Conservation (phyloP, 2,113 vertebrate species). For the Lagopus leucura region DNA sequence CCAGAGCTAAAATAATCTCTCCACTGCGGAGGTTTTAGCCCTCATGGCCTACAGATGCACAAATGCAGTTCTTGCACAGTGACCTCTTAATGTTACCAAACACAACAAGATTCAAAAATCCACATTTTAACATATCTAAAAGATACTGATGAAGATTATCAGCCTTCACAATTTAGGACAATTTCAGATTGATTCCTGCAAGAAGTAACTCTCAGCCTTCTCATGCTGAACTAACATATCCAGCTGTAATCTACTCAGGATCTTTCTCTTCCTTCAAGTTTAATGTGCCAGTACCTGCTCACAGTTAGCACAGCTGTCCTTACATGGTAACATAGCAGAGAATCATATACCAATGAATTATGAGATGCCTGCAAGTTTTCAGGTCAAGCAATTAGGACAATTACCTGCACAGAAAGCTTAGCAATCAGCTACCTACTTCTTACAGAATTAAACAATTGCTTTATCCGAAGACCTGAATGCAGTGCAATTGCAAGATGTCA, state of each 20-base stretch:
- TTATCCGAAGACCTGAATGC: background rate
- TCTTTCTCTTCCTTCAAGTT: background rate
- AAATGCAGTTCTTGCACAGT: background rate
- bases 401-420: background rate
- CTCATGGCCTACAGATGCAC: background rate
- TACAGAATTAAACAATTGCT: background rate
- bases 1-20: background rate
- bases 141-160: background rate
- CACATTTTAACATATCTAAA: background rate
- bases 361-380: background rate
- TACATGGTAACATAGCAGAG: fast-evolving
- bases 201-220: background rate
- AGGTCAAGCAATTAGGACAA: background rate
- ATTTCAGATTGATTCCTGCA: background rate
- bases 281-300: background rate
- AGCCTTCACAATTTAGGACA: background rate
- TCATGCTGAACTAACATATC: background rate
- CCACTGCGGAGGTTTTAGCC: too few relatives aligned
- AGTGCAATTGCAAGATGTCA: background rate
- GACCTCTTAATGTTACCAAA: background rate
- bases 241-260: background rate
- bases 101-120: fast-evolving
- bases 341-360: background rate
- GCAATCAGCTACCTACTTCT: background rate
- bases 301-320: background rate